Base-by-base conservation (phyloP, 2,888 invertebrate genomes). In the Coleophora flavipennella region DNA sequence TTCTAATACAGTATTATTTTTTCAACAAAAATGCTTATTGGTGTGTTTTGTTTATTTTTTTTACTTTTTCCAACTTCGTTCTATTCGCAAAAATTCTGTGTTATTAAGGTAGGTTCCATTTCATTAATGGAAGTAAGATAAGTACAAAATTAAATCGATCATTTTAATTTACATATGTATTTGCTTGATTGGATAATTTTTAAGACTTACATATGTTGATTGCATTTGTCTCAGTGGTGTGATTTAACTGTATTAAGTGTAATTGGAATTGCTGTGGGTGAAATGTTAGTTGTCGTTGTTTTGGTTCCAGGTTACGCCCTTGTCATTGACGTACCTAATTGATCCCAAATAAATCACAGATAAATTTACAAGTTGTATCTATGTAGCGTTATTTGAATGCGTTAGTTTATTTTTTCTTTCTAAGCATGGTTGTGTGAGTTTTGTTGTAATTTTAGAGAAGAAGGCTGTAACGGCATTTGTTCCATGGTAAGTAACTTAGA, bases 241-340 rank as follows among this genome's bases (percentile, higher is more conserved):
- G 72, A 68, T 69, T 71, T 69, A n/a, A 64, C 57, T 73, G 63
- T 75, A 67, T 70, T 67, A 55, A 64, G 51, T 68, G 70, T 67
- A 59, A 60, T 65, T 70, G 57, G 48, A 66, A 62, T 67, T 62
- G 59, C 62, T 71, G 71, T 79, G 77, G 79, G 76, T 77, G 73
- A 72, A 70, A 66, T 73, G 71, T 73, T 72, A 75, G 77, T 70
- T 79, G 79, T 79, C 79, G 75, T 79, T 78, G 72, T 78, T 74
- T 78, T 78, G 72, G 71, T 74, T 81, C 84, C 85, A 85, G 85
- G 85, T 78, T 83, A 79, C 76, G 78, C 79, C 81, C 73, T 76
- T 72, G 71, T 56, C 65, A 62, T 66, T 60, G 51, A 46, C 9
- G 55, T 46, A 57, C 49, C 54, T 41, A 48, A 56, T 48, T 35